Evolutionary conservation across 2,113 vertebrate genomes (phyloP).

Genomic region (Ophiodon elongatus): DNA sequence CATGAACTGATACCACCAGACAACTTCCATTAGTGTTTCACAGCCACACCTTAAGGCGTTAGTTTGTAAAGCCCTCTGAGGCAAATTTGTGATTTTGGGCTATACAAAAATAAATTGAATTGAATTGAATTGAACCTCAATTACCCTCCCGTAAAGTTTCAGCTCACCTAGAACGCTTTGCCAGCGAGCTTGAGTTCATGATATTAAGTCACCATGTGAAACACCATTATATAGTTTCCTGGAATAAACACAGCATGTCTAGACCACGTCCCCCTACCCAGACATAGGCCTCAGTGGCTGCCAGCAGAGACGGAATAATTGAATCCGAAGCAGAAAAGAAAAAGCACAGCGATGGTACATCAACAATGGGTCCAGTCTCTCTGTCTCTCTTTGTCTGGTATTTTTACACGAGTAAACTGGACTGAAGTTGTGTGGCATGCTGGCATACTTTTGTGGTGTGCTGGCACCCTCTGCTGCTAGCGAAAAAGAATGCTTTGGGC

Average conservation of each 20-base stretch:
- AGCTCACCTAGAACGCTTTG: conserved; percentile 7
- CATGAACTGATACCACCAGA: neutral
- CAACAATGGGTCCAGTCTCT: neutral
- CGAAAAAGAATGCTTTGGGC: conserved; percentile 54
- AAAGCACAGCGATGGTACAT: neutral
- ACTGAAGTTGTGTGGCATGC: conserved; percentile 33
- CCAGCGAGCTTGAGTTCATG: conserved; percentile 13
- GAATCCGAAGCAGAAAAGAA: conserved; percentile 26
- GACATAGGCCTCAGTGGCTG: conserved; percentile 11
- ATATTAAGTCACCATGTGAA: conserved; percentile 20
- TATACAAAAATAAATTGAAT: no score
- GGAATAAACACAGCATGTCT: conserved; percentile 49
- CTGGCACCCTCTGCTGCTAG: conserved; percentile 88
- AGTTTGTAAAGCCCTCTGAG: no score
- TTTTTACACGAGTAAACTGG: conserved; percentile 44
- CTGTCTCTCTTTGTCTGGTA: conserved; percentile 27
- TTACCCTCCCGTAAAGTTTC: neutral
- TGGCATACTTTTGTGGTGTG: conserved; percentile 70
- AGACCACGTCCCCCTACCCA: conserved; percentile 33
- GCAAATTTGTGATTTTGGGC: no score
- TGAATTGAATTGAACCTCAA: no score
- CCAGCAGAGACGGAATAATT: conserved; percentile 42
- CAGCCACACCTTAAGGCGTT: no score
- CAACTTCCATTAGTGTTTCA: no score
- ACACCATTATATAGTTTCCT: conserved; percentile 47